Conservation (phyloP, 2,113 vertebrate species). For the Triplophysa siluroides region DNA sequence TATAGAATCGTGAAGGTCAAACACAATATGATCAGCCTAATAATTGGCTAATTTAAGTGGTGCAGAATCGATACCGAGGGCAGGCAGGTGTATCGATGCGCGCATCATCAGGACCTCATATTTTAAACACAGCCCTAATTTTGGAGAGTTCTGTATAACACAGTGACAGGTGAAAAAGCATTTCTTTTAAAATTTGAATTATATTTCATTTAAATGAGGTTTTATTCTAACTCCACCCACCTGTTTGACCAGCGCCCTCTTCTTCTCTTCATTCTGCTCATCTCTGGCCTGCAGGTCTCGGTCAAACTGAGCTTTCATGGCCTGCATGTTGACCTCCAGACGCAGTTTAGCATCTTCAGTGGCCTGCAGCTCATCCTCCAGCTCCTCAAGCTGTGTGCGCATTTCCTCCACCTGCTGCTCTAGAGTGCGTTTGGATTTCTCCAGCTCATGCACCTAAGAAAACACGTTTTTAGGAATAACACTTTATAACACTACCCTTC, state of each 20-base stretch:
- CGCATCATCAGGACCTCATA: no score
- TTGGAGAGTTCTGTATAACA: no score
- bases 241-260: constrained; percentile 92
- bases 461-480: not conserved
- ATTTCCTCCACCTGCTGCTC: constrained; percentile 98
- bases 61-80: no score
- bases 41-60: no score
- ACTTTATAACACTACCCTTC: no score
- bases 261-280: constrained; percentile 96
- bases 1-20: no score
- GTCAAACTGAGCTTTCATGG: constrained; percentile 98
- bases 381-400: constrained; percentile 94
- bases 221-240: constrained; percentile 60
- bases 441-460: constrained; percentile 88
- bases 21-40: no score
- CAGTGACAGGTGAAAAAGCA: no score
- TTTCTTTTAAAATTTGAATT: no score
- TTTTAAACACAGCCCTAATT: no score
- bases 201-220: no score
- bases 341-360: constrained; percentile 96
- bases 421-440: constrained; percentile 93
- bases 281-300: constrained; percentile 88
- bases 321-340: constrained; percentile 98
- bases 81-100: no score
- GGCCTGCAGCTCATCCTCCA: constrained; percentile 96